These are phyloP conservation scores for Nothoprocta pentlandii DNA, from an alignment of 2,113 vertebrate species.

Conservation along the genomic window DNA sequence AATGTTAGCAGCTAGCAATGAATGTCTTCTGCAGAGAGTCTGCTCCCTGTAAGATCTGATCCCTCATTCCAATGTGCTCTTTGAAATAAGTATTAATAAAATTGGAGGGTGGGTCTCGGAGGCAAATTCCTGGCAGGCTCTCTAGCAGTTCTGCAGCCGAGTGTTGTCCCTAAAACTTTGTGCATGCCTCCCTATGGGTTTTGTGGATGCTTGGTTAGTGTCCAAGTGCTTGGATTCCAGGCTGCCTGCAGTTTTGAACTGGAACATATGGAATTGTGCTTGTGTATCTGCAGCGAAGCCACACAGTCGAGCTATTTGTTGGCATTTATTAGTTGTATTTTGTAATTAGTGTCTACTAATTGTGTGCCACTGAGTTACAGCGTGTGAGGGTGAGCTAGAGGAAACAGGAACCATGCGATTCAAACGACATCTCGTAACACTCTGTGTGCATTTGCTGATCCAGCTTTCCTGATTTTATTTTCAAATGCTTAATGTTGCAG, in stretches of 20 bases:
- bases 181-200: neutral
- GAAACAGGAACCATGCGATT: neutral
- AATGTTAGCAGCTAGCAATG: neutral
- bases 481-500: neutral
- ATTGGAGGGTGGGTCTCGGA: neutral
- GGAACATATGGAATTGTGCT: neutral
- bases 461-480: neutral
- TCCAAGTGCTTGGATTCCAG: neutral
- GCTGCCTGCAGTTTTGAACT: neutral
- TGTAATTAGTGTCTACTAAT: neutral
- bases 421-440: neutral
- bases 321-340: neutral
- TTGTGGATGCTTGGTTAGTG: neutral
- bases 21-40: neutral
- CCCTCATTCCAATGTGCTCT: neutral
- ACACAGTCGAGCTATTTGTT: neutral
- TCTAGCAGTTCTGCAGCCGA: neutral
- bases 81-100: neutral
- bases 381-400: neutral
- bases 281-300: neutral
- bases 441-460: neutral
- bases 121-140: neutral
- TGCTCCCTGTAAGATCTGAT: neutral
- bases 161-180: neutral
- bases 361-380: neutral